Percentiles rank a stretch among this genome's conserved stretches.
Evolutionary conservation across 2,113 vertebrate genomes (phyloP).

Genomic region (Ictidomys tridecemlineatus): DNA sequence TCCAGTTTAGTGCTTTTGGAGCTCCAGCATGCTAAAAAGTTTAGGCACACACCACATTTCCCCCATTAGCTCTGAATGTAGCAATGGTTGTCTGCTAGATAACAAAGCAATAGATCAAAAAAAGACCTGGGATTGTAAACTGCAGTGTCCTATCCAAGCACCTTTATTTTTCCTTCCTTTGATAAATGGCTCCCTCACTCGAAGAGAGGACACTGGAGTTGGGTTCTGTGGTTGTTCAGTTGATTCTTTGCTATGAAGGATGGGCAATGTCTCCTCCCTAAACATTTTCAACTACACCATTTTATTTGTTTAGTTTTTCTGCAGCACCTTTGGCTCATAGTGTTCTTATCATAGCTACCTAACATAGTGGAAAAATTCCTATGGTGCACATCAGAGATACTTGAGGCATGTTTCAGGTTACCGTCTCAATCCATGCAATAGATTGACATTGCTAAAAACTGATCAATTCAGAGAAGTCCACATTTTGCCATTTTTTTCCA

Average conservation of each 20-base stretch:
- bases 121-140: background rate
- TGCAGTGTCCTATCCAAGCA: background rate
- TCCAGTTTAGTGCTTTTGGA: background rate
- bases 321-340: background rate
- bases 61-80: background rate
- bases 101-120: background rate
- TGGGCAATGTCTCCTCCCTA: background rate
- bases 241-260: background rate
- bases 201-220: background rate
- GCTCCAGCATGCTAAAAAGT: background rate
- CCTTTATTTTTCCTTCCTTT: background rate
- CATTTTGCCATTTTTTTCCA: background rate
- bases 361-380: background rate
- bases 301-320: conserved; percentile 33
- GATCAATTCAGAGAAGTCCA: background rate
- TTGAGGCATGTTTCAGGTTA: background rate
- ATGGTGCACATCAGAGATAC: background rate
- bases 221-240: background rate
- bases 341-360: background rate
- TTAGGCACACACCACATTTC: background rate
- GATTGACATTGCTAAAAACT: background rate
- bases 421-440: background rate
- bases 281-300: background rate
- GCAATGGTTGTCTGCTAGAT: background rate
- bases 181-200: background rate